phyloP scores from a whole-genome alignment of 2,113 vertebrate species.

The Typhlomys cinereus region DNA sequence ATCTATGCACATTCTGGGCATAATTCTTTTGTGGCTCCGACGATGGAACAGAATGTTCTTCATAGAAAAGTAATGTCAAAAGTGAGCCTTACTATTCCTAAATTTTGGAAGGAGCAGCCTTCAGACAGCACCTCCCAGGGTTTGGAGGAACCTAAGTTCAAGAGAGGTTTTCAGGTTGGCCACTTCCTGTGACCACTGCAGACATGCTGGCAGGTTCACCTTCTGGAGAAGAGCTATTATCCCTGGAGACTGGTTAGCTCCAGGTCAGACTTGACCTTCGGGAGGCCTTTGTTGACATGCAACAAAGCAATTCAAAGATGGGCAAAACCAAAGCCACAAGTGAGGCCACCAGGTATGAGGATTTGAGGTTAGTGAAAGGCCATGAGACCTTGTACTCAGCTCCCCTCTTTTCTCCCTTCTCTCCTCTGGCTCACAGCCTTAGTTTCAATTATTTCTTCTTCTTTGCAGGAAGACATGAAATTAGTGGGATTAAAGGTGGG shows the following conservation, averaged over 20 bases:
- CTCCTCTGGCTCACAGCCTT: not conserved
- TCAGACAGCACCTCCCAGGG: not conserved
- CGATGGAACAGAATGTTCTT: not conserved
- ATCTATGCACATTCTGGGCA: not conserved
- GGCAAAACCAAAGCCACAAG: not conserved
- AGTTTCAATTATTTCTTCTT: not conserved
- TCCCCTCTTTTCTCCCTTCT: not conserved
- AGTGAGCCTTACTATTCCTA: not conserved
- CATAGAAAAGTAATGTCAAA: not conserved
- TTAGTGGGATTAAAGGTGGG: not conserved
- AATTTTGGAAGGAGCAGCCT: not conserved
- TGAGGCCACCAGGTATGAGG: not conserved
- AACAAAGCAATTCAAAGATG: not conserved
- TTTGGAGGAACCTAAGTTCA: not conserved
- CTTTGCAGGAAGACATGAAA: not conserved
- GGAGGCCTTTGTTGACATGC: not conserved
- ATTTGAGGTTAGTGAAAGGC: not conserved
- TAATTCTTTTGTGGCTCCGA: not conserved
- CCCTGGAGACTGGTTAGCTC: not conserved
- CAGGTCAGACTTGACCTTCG: too few species aligned
- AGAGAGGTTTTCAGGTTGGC: not conserved
- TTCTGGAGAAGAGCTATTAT: not conserved
- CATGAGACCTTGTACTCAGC: not conserved
- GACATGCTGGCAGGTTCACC: too few species aligned
- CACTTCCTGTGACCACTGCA: fast-evolving